phyloP scores from a whole-genome alignment of 30 jellyfish, hydroid and myxozoan species.

The Rhopilema esculentum region DNA sequence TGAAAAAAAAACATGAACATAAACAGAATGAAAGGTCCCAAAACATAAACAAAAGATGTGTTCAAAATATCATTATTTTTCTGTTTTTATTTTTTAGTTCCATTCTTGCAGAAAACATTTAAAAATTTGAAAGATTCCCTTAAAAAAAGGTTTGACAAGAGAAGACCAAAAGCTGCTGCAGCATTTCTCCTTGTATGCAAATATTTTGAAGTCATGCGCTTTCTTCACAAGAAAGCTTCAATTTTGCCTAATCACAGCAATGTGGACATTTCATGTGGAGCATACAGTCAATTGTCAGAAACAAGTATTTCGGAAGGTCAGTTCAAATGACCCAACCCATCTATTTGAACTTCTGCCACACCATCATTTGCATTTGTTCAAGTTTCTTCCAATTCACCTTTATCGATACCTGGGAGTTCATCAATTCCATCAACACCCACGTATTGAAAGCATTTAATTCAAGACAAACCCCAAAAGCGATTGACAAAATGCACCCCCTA shows the following conservation, averaged over 20 bases:
- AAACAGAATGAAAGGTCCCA: too few relatives aligned
- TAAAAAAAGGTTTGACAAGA: background rate
- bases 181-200: background rate
- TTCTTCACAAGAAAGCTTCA: background rate
- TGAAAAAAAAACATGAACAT: too few relatives aligned
- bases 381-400: too few relatives aligned
- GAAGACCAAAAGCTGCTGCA: background rate
- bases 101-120: background rate
- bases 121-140: too few relatives aligned
- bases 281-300: background rate
- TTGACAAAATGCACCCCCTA: background rate
- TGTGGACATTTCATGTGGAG: background rate
- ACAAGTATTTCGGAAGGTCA: background rate
- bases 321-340: background rate
- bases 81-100: background rate
- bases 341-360: background rate
- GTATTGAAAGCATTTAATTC: background rate
- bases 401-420: too few relatives aligned
- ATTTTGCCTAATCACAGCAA: background rate
- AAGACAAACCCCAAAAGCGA: background rate
- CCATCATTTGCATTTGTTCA: background rate
- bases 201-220: background rate
- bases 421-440: background rate
- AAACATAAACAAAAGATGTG: background rate
- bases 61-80: background rate